phyloP scores from a whole-genome alignment of 35 echinoderm and acorn worm genomes.

The Ptychodera flava region DNA sequence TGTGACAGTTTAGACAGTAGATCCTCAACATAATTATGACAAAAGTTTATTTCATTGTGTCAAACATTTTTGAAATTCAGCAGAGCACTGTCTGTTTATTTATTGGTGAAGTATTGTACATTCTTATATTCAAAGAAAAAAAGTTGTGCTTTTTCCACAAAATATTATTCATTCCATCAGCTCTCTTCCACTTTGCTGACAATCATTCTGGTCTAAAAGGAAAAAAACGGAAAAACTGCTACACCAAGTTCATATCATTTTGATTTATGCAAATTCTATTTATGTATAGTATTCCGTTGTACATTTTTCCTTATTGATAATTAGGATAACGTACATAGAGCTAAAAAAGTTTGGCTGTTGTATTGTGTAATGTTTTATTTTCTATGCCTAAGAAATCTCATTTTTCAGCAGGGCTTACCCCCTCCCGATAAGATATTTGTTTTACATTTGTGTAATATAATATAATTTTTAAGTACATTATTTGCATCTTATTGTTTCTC shows the following conservation, averaged over 20 bases:
- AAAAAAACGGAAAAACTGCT: not conserved
- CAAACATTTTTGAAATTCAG: no score
- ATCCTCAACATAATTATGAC: not conserved
- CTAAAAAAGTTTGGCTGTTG: no score
- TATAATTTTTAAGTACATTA: not conserved
- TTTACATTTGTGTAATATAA: not conserved
- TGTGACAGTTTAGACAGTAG: not conserved
- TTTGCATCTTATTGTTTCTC: not conserved
- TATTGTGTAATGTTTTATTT: no score
- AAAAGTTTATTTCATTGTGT: no score
- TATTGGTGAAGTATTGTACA: no score
- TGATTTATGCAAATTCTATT: not conserved
- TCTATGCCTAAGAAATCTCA: no score
- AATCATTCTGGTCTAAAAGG: not conserved
- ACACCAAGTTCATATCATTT: not conserved
- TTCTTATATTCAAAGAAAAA: no score
- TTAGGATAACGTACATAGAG: no score
- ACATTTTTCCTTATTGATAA: no score
- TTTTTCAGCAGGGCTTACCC: not conserved
- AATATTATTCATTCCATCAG: not conserved
- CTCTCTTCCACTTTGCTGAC: not conserved
- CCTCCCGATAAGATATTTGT: not conserved
- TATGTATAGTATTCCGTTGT: not conserved
- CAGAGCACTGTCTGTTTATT: no score
- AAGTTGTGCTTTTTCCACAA: no score